A percentile compares a stretch with the other conserved stretches of the same genome.
Evolutionary conservation across 2,113 vertebrate species (phyloP).

Genomic region (Picathartes gymnocephalus): DNA sequence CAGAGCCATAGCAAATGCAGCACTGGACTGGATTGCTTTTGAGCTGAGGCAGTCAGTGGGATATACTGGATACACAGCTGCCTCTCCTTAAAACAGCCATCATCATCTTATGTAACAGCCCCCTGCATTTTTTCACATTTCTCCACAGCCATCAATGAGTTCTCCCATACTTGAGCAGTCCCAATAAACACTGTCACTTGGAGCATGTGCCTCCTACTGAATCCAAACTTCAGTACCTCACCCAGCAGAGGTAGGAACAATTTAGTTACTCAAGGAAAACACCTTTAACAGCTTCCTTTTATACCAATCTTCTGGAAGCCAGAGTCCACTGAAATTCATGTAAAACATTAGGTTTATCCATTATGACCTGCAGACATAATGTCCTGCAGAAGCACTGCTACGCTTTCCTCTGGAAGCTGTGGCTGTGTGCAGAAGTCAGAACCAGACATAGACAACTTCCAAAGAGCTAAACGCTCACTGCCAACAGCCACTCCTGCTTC

Average conservation of each 20-base stretch:
- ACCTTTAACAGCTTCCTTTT: neutral
- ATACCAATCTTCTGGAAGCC: neutral
- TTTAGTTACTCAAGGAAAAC: neutral
- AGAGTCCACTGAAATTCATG: neutral
- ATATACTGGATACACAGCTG: neutral
- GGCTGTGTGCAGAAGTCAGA: neutral
- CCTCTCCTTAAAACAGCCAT: neutral
- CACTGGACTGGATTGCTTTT: neutral
- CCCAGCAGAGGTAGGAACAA: neutral
- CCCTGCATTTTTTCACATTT: neutral
- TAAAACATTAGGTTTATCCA: neutral
- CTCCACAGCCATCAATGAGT: neutral
- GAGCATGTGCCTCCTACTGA: neutral
- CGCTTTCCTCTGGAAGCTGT: neutral
- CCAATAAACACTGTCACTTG: neutral
- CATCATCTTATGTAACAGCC: neutral
- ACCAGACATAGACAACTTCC: rapidly evolving
- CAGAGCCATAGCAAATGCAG: neutral
- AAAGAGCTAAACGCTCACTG: neutral
- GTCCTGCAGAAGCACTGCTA: neutral
- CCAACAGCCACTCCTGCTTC: neutral
- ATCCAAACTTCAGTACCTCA: neutral
- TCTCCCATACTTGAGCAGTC: neutral
- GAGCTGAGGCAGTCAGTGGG: neutral
- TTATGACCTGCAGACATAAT: neutral